Evolutionary conservation across 2,797 vertebrate species (phyloP), one percentile per base, ranked within the genome.

Genomic region (Oryzias sinensis): DNA sequence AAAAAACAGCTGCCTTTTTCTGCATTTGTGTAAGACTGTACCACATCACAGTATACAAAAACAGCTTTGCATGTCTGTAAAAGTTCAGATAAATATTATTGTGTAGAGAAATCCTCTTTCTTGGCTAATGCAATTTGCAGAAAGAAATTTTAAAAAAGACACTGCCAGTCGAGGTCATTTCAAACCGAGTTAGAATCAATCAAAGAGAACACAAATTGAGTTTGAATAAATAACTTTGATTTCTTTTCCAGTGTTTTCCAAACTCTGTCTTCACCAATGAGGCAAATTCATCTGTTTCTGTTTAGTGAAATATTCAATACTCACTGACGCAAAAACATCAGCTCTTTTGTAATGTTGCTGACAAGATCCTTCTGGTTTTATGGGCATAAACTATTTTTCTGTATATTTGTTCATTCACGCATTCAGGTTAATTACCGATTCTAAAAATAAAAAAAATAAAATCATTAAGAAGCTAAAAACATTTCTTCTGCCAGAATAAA

Each of bases 231-330:
- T 59, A 7, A 45, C 24, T 55, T 37, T 2, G 33, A 37, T 37
- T 37, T 37, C 8, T 55, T 50, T 56, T 49, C 61, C 17, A 6
- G 41, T 62, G 24, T 57, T 43, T 24, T 49, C 16, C 46, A 43
- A 59, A 20, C 44, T 56, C 43, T 53, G 5, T 40, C 63, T 25
- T 57, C 61, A 54, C 56, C 56, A 49, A 55, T 22, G 6, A 44
- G 37, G 47, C 50, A 62, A 71, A 45, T 51, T 7, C 82, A 83
- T 79, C 56, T 86, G 81, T 56, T 57, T 74, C 66, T 70, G 51
- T 52, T 83, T 82, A 53, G 20, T 33, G 55, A 67, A 63, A 75
- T 53, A 63, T 42, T 53, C 55, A 41, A 54, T 41, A 50, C 58
- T 62, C 33, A 29, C 15, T 50, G 27, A 18, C 49, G 40, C 22